A percentile compares a stretch with the other conserved stretches of the same genome.
Conservation (phyloP, 2,888 invertebrate genomes). For the Drosophila recens region DNA sequence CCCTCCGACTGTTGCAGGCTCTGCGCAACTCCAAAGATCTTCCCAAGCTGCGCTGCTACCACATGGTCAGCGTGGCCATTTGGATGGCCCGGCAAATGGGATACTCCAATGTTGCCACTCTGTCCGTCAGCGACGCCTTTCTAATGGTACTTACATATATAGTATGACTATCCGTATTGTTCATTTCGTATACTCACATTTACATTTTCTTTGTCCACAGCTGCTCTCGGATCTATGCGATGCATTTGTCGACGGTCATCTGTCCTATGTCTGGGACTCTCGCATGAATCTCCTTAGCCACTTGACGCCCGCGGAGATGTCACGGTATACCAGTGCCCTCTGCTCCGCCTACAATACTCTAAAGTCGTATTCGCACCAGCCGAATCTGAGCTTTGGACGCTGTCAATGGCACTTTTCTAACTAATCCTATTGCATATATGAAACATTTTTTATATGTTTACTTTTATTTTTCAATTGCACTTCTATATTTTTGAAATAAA, state of each 20-base stretch:
- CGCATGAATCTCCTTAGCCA: constrained; percentile 41
- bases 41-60: constrained; percentile 30
- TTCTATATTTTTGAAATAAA: too few relatives aligned
- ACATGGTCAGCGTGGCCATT: constrained; percentile 43
- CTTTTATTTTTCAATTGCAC: too few relatives aligned
- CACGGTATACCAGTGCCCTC: constrained; percentile 14
- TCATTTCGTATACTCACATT: neutral
- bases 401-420: constrained; percentile 20
- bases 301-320: neutral
- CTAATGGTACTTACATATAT: constrained; percentile 22
- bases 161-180: neutral
- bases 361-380: constrained; percentile 9
- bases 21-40: constrained; percentile 34
- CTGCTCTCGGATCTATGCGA: constrained; percentile 47
- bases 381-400: constrained; percentile 10
- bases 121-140: constrained; percentile 16
- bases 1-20: constrained; percentile 42
- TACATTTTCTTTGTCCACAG: constrained; percentile 25
- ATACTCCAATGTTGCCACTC: neutral
- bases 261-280: constrained; percentile 52
- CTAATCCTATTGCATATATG: too few relatives aligned
- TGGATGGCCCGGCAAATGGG: constrained; percentile 18
- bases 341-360: constrained; percentile 9
- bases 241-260: constrained; percentile 27
- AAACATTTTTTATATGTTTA: too few relatives aligned